Evolutionary conservation across 2,888 invertebrate species (phyloP), one percentile per base, ranked within the genome.

Genomic region (Apamea epomidion): DNA sequence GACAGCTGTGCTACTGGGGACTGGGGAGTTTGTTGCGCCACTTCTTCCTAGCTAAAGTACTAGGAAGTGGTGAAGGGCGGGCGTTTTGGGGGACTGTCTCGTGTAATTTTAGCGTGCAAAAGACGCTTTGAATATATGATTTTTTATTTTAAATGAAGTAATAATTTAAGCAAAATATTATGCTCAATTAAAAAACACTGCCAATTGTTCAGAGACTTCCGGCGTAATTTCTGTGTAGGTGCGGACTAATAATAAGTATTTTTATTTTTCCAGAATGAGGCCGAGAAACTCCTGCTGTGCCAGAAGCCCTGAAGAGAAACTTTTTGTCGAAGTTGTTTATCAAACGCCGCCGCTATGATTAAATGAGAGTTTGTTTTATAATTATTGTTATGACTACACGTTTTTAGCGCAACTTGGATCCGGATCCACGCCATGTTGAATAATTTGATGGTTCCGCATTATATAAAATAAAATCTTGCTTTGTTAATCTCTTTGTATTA

Each of bases 251-350:
- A 32, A 48, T 25, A 60, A 0, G 16, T 75, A 29, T 37, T 58
- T 82, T 80, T 84, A 78, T 86, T 83, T 78, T 86, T 74, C n/a
- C 95, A 97, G 97, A 95, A 93, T 78, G 97, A 97, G 92, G 97
- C 97, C 12, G 96, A 96, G 82, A 94, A 94, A 91, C 91, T 97
- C n/a, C 90, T 97, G 25, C 91, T 96, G 18, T 97, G 97, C 81
- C 96, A 96, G 87, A 96, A 96, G 78, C 90, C 94, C 74, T 96
- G 91, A 95, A 91, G 65, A 78, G 37, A 45, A 85, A 84, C 78
- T 76, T 79, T 37, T n/a, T n/a, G 29, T 5, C 73, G 60, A 83
- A 88, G 64, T 77, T 75, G 65, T 4, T 45, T 65, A 68, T 42
- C 83, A 54, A 76, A 85, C 77, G 76, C 69, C 78, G 72, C 65